Percentiles rank a stretch among this genome's conserved stretches.
phyloP scores from a whole-genome alignment of 2,888 invertebrate genomes.

The Xylota sylvarum region DNA sequence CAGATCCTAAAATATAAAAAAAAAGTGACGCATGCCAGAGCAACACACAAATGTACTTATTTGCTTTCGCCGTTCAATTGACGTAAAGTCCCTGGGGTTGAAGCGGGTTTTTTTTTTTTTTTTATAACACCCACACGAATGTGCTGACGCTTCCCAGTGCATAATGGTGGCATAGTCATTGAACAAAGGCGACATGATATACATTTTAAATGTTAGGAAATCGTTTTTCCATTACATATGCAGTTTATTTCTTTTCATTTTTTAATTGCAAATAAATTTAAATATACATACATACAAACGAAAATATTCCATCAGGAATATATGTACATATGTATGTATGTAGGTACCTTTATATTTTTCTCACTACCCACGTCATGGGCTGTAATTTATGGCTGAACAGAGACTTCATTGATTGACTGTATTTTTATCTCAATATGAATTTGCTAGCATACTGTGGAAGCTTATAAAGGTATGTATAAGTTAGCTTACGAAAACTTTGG shows the following conservation, averaged over 20 bases:
- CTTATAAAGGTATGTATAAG: conserved; percentile 16
- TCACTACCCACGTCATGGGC: neutral
- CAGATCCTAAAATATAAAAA: neutral
- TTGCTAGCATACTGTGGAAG: neutral
- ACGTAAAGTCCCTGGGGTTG: conserved; percentile 22
- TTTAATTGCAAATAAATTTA: neutral
- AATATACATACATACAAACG: neutral
- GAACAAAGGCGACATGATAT: conserved; percentile 1
- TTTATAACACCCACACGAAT: conserved; percentile 31
- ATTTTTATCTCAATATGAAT: neutral
- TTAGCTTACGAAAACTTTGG: conserved; percentile 29
- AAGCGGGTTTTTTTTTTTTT: conserved; percentile 3
- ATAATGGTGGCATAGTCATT: neutral
- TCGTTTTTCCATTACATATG: neutral
- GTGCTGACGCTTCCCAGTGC: conserved; percentile 20
- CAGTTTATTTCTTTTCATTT: neutral
- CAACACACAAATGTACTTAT: neutral
- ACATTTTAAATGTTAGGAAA: neutral
- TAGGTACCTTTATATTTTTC: neutral
- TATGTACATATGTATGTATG: neutral
- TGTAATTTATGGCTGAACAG: neutral
- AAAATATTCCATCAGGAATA: neutral
- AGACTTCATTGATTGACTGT: conserved; percentile 28
- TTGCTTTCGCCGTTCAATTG: conserved; percentile 1
- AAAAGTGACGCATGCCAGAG: neutral